Evolutionary conservation across 2,888 invertebrate genomes (phyloP), one percentile per base, ranked within the genome.

Genomic region (Myopa tessellatipennis): DNA sequence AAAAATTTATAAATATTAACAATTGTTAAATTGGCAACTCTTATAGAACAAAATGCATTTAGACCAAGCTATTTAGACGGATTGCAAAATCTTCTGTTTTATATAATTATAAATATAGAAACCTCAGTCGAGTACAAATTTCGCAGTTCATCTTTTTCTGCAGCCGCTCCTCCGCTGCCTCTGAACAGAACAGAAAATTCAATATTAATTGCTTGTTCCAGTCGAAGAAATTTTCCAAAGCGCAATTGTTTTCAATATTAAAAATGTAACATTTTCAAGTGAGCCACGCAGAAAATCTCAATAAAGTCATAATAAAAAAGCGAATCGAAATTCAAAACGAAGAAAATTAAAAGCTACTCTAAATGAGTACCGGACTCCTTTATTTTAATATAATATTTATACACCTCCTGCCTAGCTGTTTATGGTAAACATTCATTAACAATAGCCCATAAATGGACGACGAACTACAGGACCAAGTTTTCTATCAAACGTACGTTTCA

Each of bases 401-500:
- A 45, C 6, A 45, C 45, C 1, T 6, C 10, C 45, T 10, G 45
- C 10, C 45, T 10, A 10, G 45, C 45, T 6, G 45, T 4, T 45
- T 45, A 10, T 45, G 6, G 10, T 45, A 45, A 10, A 45, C 10
- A 45, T 60, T 60, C 8, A 61, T 18, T 58, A 26, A 18, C 14
- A 61, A 10, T 16, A 10, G 2, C 63, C 14, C 69, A 79, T 79
- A 78, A 83, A 96, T 96, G 96, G 96, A 96, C 92, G 96, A 96
- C 94, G 96, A 96, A 91, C 91, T 96, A 86, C 96, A 96, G 90
- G 96, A 96, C 86, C 93, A 93, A 91, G 93, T 96, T 85, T 91
- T 96, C 85, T 95, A 95, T 90, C 96, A 96, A 92, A 95, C 96
- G 52, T 95, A 95, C 90, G 90, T 95, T 82, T 95, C 95, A 82